Conservation (phyloP, 2,888 invertebrate genomes). For the Chrysolina americana region DNA sequence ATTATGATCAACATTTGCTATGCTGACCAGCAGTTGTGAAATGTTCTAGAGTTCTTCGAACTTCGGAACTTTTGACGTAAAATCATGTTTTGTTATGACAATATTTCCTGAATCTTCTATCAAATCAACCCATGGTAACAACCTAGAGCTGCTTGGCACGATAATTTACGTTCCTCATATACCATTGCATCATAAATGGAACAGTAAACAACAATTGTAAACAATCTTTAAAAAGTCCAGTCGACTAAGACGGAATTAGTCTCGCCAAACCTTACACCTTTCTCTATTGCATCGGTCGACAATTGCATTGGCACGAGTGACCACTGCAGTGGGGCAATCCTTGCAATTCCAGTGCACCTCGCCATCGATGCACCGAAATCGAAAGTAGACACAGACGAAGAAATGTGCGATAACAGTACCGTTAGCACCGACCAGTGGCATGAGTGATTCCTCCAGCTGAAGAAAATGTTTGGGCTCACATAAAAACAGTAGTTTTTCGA, state of each 20-base stretch:
- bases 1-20: too few species aligned
- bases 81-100: too few species aligned
- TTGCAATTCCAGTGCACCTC: conserved; percentile 18
- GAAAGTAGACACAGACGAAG: conserved; percentile 40
- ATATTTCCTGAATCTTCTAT: too few species aligned
- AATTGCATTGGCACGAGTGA: conserved; percentile 11
- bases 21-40: too few species aligned
- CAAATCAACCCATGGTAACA: too few species aligned
- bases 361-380: conserved; percentile 41
- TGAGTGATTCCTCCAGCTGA: conserved; percentile 19
- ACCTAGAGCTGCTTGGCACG: too few species aligned
- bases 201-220: conserved; percentile 22
- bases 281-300: conserved; percentile 24
- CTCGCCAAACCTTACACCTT: conserved; percentile 22
- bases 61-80: too few species aligned
- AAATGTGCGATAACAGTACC: conserved; percentile 46
- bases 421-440: conserved; percentile 39
- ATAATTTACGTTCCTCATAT: neutral
- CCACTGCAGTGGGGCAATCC: conserved; percentile 25
- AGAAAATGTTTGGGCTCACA: conserved; percentile 16
- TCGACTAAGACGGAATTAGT: conserved; percentile 17
- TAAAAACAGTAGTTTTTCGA: neutral
- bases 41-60: too few species aligned
- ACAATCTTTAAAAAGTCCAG: neutral
- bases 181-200: neutral